Conservation (phyloP, 1,140 invertebrate species). For the Drosophila navojoa region DNA sequence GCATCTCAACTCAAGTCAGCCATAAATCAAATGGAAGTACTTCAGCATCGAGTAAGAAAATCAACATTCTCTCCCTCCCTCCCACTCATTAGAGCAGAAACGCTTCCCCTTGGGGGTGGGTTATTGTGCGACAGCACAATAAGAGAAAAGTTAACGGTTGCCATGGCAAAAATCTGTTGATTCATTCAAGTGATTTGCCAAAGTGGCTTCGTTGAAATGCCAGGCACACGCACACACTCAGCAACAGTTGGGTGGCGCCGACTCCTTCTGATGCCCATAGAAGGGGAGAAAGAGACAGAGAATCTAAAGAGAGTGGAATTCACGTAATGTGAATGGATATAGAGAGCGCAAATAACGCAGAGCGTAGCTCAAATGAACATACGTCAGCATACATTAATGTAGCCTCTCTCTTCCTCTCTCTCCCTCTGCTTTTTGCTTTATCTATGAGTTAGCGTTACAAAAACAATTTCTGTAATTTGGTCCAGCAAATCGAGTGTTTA, state of each 20-base stretch:
- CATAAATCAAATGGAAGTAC: conserved; percentile 74
- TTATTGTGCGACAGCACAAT: conserved; percentile 36
- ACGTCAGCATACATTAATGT: too few species aligned
- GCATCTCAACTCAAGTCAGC: conserved; percentile 62
- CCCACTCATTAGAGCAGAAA: conserved; percentile 26
- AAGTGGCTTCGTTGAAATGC: conserved; percentile 82
- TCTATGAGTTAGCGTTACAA: too few species aligned
- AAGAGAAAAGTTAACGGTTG: conserved; percentile 46
- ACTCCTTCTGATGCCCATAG: conserved; percentile 3
- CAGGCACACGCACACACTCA: conserved; percentile 61
- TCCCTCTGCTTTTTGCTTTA: too few species aligned
- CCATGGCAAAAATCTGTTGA: conserved; percentile 78
- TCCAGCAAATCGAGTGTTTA: conserved; percentile 13
- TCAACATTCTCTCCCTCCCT: background rate
- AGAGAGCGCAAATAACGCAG: too few species aligned
- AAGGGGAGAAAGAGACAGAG: conserved; percentile 15
- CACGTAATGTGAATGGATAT: conserved; percentile 30
- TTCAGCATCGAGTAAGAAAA: conserved; percentile 20
- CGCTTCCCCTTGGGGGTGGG: conserved; percentile 24
- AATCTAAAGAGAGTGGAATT: conserved; percentile 36
- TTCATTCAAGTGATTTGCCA: conserved; percentile 81
- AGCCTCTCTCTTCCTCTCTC: too few species aligned
- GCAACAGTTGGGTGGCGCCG: conserved; percentile 69
- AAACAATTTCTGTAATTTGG: too few species aligned
- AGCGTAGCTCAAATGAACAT: too few species aligned